Conservation (phyloP, 2,797 vertebrate species). For the Pelodytes ibericus region DNA sequence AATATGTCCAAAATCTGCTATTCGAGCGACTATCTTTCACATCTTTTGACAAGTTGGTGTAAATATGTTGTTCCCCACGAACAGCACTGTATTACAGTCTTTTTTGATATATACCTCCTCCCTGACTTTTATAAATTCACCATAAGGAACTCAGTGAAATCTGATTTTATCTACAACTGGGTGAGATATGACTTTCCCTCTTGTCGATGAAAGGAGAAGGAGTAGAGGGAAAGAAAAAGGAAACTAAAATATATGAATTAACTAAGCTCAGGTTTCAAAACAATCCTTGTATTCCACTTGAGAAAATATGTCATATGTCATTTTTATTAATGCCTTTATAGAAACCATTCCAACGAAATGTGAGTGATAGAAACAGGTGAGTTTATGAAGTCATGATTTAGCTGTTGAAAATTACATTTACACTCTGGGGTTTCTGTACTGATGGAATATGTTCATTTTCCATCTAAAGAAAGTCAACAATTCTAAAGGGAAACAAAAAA, state of each 20-base stretch:
- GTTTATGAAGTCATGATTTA: conserved; percentile 61
- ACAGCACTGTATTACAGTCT: conserved; percentile 8
- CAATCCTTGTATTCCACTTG: conserved; percentile 59
- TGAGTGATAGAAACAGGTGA: conserved; percentile 59
- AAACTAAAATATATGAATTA: conserved; percentile 60
- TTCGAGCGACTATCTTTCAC: conserved; percentile 18
- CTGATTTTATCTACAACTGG: conserved; percentile 28
- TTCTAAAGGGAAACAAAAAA: conserved; percentile 63
- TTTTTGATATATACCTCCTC: conserved; percentile 30
- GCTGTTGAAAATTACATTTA: conserved; percentile 66
- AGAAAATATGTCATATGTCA: conserved; percentile 62
- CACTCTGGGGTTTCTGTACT: conserved; percentile 59
- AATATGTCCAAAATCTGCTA: background rate
- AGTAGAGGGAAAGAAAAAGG: conserved; percentile 32
- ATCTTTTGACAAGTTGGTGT: conserved; percentile 6
- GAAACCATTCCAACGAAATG: conserved; percentile 55
- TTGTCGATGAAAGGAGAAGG: conserved; percentile 36
- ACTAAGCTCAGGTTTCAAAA: conserved; percentile 67
- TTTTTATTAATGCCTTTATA: conserved; percentile 64
- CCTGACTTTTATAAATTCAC: conserved; percentile 37
- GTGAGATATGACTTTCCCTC: conserved; percentile 51
- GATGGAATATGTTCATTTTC: conserved; percentile 66
- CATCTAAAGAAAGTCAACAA: conserved; percentile 59
- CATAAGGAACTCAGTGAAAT: conserved; percentile 31
- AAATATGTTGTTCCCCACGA: conserved; percentile 32